Conservation (phyloP, 2,888 invertebrate genomes). For the Ornithoptera priamus region DNA sequence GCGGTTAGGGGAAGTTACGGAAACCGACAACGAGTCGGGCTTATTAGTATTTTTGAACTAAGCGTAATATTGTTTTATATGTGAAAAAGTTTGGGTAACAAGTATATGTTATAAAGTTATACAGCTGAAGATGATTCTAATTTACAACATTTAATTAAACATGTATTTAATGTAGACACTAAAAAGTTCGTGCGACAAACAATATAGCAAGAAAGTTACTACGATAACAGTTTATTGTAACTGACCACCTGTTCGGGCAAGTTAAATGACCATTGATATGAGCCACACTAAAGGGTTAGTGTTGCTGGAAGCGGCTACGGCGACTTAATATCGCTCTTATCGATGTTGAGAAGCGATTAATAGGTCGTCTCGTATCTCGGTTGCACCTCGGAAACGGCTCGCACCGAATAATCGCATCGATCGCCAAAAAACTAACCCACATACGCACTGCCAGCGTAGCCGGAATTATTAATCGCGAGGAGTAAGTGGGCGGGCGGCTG, state of each 20-base stretch:
- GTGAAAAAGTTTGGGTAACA: background rate
- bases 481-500: slow-evolving; percentile 64
- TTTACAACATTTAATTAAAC: background rate
- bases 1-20: slow-evolving; percentile 46
- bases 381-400: slow-evolving; percentile 71
- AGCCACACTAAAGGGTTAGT: slow-evolving; percentile 30
- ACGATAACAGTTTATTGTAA: slow-evolving; percentile 24
- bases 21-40: slow-evolving; percentile 40
- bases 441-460: slow-evolving; percentile 80
- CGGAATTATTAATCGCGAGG: slow-evolving; percentile 78
- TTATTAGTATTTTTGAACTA: slow-evolving; percentile 18
- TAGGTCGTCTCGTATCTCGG: slow-evolving; percentile 60
- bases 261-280: slow-evolving; percentile 24
- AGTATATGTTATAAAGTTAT: background rate
- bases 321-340: slow-evolving; percentile 33
- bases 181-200: background rate
- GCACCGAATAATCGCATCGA: slow-evolving; percentile 76
- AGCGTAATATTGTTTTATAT: background rate
- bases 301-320: slow-evolving; percentile 43
- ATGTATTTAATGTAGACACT: background rate
- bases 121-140: background rate
- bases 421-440: slow-evolving; percentile 80
- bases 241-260: slow-evolving; percentile 25
- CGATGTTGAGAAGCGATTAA: slow-evolving; percentile 63
- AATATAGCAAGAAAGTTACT: background rate